phyloP scores from a whole-genome alignment of 2,888 invertebrate species.

The Netelia virgata region DNA sequence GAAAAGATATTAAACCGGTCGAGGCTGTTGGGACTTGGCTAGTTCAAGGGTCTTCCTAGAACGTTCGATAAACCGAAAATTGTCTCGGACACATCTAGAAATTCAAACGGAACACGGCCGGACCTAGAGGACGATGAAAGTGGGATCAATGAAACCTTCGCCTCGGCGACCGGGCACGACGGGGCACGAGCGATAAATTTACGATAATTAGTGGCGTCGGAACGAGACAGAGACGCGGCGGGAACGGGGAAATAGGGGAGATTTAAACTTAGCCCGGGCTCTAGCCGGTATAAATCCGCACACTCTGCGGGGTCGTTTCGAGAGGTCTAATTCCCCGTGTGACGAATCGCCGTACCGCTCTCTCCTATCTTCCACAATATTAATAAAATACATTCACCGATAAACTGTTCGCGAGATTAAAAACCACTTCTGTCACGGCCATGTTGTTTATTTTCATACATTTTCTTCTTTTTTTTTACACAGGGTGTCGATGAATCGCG shows the following conservation, averaged over 20 bases:
- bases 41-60: neutral
- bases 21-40: conserved; percentile 31
- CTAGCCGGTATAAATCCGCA: conserved; percentile 67
- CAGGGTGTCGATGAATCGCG: neutral
- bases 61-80: conserved; percentile 6
- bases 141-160: conserved; percentile 71
- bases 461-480: conserved; percentile 10
- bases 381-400: conserved; percentile 60
- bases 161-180: conserved; percentile 51
- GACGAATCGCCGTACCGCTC: conserved; percentile 64
- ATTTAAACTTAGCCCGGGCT: conserved; percentile 70
- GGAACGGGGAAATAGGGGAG: conserved; percentile 44
- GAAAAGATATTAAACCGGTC: conserved; percentile 26
- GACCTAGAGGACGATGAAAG: conserved; percentile 65
- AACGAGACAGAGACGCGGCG: conserved; percentile 43
- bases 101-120: conserved; percentile 21
- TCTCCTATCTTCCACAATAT: conserved; percentile 59
- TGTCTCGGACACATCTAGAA: conserved; percentile 36
- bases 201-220: conserved; percentile 72
- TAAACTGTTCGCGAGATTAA: conserved; percentile 18
- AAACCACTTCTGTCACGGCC: conserved; percentile 26
- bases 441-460: conserved; percentile 1
- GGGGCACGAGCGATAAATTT: conserved; percentile 69
- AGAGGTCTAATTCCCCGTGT: conserved; percentile 65
- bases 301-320: conserved; percentile 67